Conservation (phyloP, 2,888 invertebrate species). For the Anticlea derivata region DNA sequence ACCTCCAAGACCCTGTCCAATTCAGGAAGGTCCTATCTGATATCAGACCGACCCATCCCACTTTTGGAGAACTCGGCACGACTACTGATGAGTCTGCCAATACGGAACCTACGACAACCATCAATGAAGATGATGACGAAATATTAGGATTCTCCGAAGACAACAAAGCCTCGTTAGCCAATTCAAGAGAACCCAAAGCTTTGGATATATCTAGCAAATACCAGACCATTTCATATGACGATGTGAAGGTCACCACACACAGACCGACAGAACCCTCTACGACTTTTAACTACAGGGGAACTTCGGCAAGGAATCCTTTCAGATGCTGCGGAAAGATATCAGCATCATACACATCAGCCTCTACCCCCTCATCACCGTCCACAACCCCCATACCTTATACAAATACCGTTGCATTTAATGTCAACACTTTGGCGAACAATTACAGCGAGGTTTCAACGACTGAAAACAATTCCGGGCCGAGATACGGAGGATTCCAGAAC, state of each 20-base stretch:
- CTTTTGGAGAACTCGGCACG: conserved; percentile 71
- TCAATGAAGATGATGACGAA: conserved; percentile 89
- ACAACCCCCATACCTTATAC: conserved; percentile 67
- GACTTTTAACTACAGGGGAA: conserved; percentile 49
- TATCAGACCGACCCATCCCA: conserved; percentile 91
- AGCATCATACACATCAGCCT: conserved; percentile 71
- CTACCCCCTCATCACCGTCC: conserved; percentile 52
- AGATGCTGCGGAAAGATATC: conserved; percentile 75
- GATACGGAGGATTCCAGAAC: conserved; percentile 74
- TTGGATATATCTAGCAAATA: conserved; percentile 49
- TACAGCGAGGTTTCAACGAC: conserved; percentile 57
- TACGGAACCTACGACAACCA: conserved; percentile 83
- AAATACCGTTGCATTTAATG: conserved; percentile 66
- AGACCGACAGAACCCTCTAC: conserved; percentile 53
- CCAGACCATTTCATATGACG: conserved; percentile 33
- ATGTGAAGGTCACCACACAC: conserved; percentile 45
- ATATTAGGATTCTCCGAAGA: conserved; percentile 91
- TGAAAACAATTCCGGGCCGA: conserved; percentile 58
- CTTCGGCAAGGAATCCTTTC: conserved; percentile 63
- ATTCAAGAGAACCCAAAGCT: conserved; percentile 72
- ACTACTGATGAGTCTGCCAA: conserved; percentile 67
- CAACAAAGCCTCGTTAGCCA: conserved; percentile 58
- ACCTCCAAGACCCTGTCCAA: conserved; percentile 91
- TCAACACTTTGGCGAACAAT: conserved; percentile 53
- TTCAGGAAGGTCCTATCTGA: conserved; percentile 90